Percentiles rank a stretch among this genome's conserved stretches.
These are phyloP conservation scores for Turdus rufiventris DNA, from an alignment of 2,113 vertebrate species.

Conservation along the genomic window DNA sequence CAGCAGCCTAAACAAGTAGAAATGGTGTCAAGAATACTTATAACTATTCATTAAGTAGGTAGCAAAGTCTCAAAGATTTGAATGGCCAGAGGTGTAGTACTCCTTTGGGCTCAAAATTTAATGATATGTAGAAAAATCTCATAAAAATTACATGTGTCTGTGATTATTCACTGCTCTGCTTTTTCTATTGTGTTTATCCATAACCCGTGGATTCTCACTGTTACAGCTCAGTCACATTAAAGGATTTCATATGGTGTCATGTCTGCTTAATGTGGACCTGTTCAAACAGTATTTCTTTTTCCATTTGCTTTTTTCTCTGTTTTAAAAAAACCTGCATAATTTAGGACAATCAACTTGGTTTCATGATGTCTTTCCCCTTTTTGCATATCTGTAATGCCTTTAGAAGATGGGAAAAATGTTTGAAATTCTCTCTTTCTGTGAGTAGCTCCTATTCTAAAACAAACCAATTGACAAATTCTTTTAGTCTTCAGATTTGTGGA, in stretches of 20 bases:
- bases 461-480: neutral
- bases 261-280: neutral
- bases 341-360: neutral
- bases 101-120: neutral
- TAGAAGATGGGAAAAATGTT: neutral
- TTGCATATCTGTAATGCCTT: neutral
- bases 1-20: neutral
- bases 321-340: neutral
- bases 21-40: neutral
- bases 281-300: neutral
- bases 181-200: neutral
- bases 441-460: neutral
- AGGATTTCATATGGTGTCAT: neutral
- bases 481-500: neutral
- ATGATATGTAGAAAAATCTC: neutral
- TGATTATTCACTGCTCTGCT: neutral
- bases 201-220: neutral
- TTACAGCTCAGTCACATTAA: neutral
- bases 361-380: neutral
- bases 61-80: neutral
- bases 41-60: neutral
- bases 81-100: neutral
- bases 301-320: neutral
- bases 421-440: neutral
- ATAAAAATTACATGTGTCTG: neutral